phyloP scores from a whole-genome alignment of 2,888 invertebrate species.

The Lydus trimaculatus region DNA sequence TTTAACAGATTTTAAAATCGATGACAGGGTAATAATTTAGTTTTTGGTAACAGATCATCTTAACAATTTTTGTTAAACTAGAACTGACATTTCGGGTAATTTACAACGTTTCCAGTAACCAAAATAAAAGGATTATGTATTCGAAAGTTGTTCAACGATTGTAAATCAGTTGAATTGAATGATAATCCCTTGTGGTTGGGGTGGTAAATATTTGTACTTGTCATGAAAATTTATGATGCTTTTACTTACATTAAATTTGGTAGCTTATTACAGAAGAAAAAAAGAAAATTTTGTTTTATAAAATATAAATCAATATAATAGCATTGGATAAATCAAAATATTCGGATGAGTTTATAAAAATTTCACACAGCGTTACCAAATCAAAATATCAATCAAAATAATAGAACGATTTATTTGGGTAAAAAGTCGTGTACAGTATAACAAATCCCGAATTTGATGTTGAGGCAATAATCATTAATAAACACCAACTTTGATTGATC shows the following conservation, averaged over 20 bases:
- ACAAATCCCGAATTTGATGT: background rate
- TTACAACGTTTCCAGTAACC: background rate
- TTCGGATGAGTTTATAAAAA: constrained; percentile 1
- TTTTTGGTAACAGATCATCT: background rate
- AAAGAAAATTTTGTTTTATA: background rate
- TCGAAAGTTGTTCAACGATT: background rate
- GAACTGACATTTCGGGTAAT: background rate
- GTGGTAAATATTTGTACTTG: background rate
- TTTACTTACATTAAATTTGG: background rate
- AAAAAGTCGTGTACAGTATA: background rate
- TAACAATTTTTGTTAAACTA: background rate
- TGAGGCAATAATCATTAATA: constrained; percentile 5
- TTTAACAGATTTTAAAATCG: background rate
- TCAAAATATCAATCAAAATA: constrained; percentile 16
- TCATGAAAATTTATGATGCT: background rate
- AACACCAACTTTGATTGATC: constrained; percentile 5
- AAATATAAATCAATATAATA: constrained; percentile 6
- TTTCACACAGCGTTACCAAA: constrained; percentile 12
- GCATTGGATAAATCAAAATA: background rate
- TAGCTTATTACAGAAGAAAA: background rate
- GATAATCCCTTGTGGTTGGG: background rate
- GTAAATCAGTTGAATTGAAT: background rate
- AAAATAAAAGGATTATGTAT: background rate
- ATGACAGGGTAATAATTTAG: background rate
- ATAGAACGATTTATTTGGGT: constrained; percentile 7